These are phyloP conservation scores for Nemurella pictetii DNA, from an alignment of 2,888 invertebrate species.

Conservation along the genomic window DNA sequence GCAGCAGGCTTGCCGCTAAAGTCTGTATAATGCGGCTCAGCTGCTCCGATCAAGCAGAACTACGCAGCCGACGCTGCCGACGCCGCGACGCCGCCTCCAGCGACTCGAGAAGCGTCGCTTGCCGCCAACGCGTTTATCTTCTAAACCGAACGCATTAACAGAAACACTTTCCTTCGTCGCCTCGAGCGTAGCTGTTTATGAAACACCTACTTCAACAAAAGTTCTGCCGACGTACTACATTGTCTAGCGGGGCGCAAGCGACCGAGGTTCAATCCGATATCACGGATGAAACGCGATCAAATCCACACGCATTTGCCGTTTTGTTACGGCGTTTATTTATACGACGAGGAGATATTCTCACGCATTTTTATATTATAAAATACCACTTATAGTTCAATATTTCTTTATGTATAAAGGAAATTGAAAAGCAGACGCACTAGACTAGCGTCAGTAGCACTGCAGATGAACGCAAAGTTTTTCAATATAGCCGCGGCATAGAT, in stretches of 20 bases:
- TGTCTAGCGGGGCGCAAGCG: not conserved
- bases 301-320: not conserved
- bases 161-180: not conserved
- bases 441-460: not conserved
- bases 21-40: too few species aligned
- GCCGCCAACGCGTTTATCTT: not conserved
- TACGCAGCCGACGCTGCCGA: not conserved
- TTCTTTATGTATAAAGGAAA: not conserved
- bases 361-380: not conserved
- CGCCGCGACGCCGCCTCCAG: not conserved
- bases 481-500: not conserved
- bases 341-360: not conserved
- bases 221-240: not conserved
- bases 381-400: not conserved
- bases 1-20: too few species aligned
- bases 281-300: not conserved
- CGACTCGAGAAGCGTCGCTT: constrained; percentile 9
- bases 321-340: not conserved
- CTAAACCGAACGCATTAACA: not conserved
- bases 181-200: not conserved
- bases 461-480: not conserved
- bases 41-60: not conserved
- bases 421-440: not conserved
- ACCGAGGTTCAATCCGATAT: not conserved
- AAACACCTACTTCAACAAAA: not conserved